phyloP scores from a whole-genome alignment of 2,888 invertebrate species.

The Diachrysia chrysitis region DNA sequence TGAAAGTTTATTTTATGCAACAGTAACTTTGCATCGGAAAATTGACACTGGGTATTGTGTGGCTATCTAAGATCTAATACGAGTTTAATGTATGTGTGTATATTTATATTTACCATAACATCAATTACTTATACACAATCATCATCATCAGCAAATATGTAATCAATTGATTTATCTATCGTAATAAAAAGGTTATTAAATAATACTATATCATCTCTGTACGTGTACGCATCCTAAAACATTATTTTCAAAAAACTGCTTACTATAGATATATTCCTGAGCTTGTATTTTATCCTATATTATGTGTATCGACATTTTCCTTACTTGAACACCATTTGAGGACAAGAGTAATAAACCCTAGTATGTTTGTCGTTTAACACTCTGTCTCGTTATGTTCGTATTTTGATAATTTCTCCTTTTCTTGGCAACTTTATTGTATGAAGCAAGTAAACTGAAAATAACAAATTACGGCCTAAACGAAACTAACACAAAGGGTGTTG shows the following conservation, averaged over 20 bases:
- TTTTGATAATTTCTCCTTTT: background rate
- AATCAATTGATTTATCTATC: too few relatives aligned
- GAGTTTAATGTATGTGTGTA: background rate
- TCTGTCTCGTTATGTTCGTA: background rate
- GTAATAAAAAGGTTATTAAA: too few relatives aligned
- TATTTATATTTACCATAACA: too few relatives aligned
- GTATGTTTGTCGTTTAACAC: background rate
- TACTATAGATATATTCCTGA: background rate
- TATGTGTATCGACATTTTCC: background rate
- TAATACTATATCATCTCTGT: too few relatives aligned
- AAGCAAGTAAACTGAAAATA: too few relatives aligned
- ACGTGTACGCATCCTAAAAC: too few relatives aligned
- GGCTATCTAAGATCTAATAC: background rate
- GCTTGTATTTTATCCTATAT: background rate
- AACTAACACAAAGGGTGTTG: too few relatives aligned
- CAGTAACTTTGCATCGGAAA: slow-evolving; percentile 11
- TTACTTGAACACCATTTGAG: background rate
- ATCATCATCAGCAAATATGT: too few relatives aligned
- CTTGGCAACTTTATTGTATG: background rate
- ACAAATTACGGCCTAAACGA: too few relatives aligned
- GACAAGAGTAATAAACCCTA: background rate
- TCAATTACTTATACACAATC: too few relatives aligned
- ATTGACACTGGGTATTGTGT: slow-evolving; percentile 1
- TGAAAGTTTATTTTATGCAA: slow-evolving; percentile 21
- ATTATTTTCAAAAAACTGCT: background rate